Conservation (phyloP, 2,797 vertebrate genomes). For the Chromis chromis region DNA sequence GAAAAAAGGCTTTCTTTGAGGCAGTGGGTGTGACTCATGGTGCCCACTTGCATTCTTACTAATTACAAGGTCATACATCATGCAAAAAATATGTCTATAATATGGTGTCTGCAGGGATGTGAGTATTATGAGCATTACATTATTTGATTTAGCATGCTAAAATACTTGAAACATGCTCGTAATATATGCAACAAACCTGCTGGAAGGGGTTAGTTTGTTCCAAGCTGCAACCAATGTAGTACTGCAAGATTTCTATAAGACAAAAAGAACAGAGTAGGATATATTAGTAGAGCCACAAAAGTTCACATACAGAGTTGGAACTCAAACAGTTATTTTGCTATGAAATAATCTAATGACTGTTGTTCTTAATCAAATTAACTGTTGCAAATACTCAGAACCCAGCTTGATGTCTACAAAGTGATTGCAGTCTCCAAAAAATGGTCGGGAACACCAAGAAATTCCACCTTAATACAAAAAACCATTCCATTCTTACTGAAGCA, state of each 20-base stretch:
- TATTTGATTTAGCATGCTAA: not conserved
- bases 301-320: not conserved
- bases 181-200: conserved; percentile 80
- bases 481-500: too few species aligned
- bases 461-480: too few species aligned
- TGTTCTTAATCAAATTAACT: not conserved
- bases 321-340: not conserved
- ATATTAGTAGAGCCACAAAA: conserved; percentile 1
- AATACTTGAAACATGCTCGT: conserved; percentile 61
- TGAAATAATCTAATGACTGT: not conserved
- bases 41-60: conserved; percentile 51
- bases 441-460: too few species aligned
- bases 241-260: conserved; percentile 90
- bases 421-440: too few species aligned
- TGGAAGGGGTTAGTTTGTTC: conserved; percentile 94
- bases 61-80: conserved; percentile 43
- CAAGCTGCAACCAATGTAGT: conserved; percentile 91
- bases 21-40: conserved; percentile 45
- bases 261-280: not conserved
- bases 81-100: conserved; percentile 7
- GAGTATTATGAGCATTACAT: not conserved
- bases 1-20: conserved; percentile 20
- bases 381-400: not conserved
- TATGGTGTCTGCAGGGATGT: not conserved
- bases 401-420: not conserved